Percentiles rank a stretch among this genome's conserved stretches.
Conservation (phyloP, 2,797 vertebrate genomes). For the Argentina silus region DNA sequence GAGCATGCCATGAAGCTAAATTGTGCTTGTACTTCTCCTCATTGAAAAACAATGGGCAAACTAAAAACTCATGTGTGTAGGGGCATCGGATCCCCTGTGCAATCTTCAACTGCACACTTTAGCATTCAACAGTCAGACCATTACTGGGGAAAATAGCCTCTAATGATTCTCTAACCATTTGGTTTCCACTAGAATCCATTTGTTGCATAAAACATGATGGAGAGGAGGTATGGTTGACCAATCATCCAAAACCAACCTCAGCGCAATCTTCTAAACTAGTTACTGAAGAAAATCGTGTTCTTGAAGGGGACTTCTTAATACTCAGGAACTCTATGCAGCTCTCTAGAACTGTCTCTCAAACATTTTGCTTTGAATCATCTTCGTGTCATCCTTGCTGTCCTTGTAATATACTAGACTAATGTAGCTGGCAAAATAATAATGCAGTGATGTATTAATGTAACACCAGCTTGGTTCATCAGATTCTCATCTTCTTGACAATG, state of each 20-base stretch:
- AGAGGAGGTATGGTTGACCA: not conserved
- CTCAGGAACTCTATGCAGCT: not conserved
- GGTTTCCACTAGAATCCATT: slow-evolving; percentile 41
- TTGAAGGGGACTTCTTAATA: not conserved
- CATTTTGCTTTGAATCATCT: not conserved
- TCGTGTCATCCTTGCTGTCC: too few relatives aligned
- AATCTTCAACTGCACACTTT: not conserved
- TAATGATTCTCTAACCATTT: slow-evolving; percentile 26
- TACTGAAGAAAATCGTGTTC: not conserved
- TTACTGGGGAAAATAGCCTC: slow-evolving; percentile 35
- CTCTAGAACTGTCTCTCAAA: slow-evolving; percentile 47
- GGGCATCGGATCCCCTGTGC: not conserved
- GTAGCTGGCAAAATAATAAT: too few relatives aligned
- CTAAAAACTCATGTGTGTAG: not conserved
- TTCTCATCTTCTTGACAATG: slow-evolving; percentile 42
- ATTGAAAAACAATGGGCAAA: not conserved
- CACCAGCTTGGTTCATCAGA: too few relatives aligned
- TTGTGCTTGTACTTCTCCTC: too few relatives aligned
- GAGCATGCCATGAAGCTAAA: too few relatives aligned
- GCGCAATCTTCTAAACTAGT: not conserved
- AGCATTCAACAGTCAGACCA: slow-evolving; percentile 30
- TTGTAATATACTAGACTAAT: too few relatives aligned
- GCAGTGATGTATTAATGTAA: too few relatives aligned
- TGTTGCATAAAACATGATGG: slow-evolving; percentile 34
- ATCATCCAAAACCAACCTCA: not conserved